phyloP scores from a whole-genome alignment of 2,888 invertebrate genomes.

The Drosophila monieri region DNA sequence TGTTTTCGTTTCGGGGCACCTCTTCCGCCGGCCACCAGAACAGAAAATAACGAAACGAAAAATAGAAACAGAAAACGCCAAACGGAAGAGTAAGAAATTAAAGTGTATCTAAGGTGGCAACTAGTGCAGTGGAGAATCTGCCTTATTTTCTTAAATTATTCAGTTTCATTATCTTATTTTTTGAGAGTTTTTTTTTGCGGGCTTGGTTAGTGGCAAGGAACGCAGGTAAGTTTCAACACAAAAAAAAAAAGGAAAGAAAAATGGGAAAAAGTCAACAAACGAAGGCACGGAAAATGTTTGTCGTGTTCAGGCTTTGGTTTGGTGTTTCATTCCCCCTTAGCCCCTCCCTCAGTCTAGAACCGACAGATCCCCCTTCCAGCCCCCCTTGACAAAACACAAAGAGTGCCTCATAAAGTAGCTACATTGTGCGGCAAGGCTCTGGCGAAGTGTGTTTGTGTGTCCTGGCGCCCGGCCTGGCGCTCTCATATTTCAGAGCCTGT shows the following conservation, averaged over 20 bases:
- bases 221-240: slow-evolving; percentile 36
- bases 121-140: slow-evolving; percentile 57
- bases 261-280: slow-evolving; percentile 37
- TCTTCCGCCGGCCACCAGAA: slow-evolving; percentile 31
- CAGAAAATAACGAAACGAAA: slow-evolving; percentile 21
- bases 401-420: slow-evolving; percentile 59
- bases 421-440: slow-evolving; percentile 49
- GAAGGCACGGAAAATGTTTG: slow-evolving; percentile 57
- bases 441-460: neutral
- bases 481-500: slow-evolving; percentile 43
- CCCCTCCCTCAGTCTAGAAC: neutral
- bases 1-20: slow-evolving; percentile 33
- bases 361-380: neutral
- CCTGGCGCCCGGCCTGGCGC: slow-evolving; percentile 17
- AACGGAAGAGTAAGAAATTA: slow-evolving; percentile 9
- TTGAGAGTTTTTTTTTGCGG: slow-evolving; percentile 20
- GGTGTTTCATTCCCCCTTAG: neutral
- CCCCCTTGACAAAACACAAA: slow-evolving; percentile 32
- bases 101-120: slow-evolving; percentile 46
- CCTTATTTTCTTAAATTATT: slow-evolving; percentile 34
- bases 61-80: slow-evolving; percentile 12
- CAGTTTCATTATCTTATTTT: slow-evolving; percentile 18
- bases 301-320: slow-evolving; percentile 51
- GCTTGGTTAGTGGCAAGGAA: slow-evolving; percentile 38
- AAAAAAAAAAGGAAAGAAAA: slow-evolving; percentile 48